Base-by-base conservation (phyloP, 2,888 invertebrate species). In the Torymus tubicola region DNA sequence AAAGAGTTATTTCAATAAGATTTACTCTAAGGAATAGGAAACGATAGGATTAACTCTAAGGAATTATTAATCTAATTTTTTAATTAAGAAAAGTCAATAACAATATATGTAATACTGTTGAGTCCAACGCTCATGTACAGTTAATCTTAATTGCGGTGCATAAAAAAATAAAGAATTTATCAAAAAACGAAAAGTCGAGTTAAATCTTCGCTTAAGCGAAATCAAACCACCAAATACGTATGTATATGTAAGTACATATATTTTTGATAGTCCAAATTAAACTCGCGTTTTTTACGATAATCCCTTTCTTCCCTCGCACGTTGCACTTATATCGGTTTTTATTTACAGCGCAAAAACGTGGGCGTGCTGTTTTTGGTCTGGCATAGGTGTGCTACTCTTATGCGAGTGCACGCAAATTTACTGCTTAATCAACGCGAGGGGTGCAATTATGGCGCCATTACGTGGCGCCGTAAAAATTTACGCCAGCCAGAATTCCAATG, bases 401-500 rank as follows among this genome's bases (percentile, higher is more conserved):
- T 52, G 11, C 50, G 67, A 16, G 16, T 16, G 13, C 18, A 79
- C n/a, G 68, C 53, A 57, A 87, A 88, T 88, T 88, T 88, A 88
- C 87, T 88, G 88, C 88, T 88, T 88, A 88, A 88, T 88, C 88
- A 87, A 84, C 72, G 83, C 83, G 83, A 84, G 84, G 84, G 85
- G 81, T 81, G 88, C 87, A 88, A 88, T 88, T 88, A 88, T 73
- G 88, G 86, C 86, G 83, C 86, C 86, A 88, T 88, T 87, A 88
- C 85, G 84, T 80, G 84, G 83, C 69, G 83, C 83, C 86, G 86
- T 87, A 86, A 88, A 88, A 87, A 87, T 84, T 85, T 85, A 78
- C 84, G 78, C 78, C 83, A 12, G 4, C 10, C 58, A 12, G 21
- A 68, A 69, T 61, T 77, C 68, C 60, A 53, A 18, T 2, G 21